Evolutionary conservation across 2,797 vertebrate species (phyloP).

Genomic region (Cephalopachus bancanus): DNA sequence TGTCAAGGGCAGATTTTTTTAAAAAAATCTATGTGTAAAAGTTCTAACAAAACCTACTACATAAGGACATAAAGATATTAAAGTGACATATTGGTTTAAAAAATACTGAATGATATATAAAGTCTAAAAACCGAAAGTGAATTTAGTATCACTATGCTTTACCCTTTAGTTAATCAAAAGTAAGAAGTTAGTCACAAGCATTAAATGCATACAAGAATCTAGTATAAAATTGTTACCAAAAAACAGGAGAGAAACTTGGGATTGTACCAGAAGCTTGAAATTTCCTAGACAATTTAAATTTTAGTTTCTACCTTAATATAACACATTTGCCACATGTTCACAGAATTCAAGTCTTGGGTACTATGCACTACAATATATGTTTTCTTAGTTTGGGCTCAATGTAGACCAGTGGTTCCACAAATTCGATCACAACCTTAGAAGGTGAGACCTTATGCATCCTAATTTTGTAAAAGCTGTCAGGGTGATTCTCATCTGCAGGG

Average conservation of each 20-base stretch:
- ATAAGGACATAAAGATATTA: neutral
- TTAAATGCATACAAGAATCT: slow-evolving; percentile 55
- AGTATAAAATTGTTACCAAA: slow-evolving; percentile 47
- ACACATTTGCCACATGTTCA: slow-evolving; percentile 46
- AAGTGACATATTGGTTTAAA: neutral
- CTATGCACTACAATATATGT: neutral
- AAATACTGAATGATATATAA: neutral
- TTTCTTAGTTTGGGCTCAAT: slow-evolving; percentile 34
- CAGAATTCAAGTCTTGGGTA: neutral
- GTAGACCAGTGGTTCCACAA: neutral
- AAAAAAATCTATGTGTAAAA: neutral
- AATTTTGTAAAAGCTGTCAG: slow-evolving; percentile 1
- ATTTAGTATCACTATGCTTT: neutral
- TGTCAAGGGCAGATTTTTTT: neutral
- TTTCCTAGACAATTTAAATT: slow-evolving; percentile 55
- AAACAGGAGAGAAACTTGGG: slow-evolving; percentile 7
- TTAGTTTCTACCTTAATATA: slow-evolving; percentile 40
- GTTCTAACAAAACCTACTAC: neutral
- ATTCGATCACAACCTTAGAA: neutral
- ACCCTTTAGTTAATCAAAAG: neutral
- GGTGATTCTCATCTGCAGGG: neutral
- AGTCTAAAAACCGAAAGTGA: slow-evolving; percentile 57
- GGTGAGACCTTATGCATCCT: neutral
- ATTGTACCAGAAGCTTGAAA: slow-evolving; percentile 23
- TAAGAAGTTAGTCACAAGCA: neutral